These are phyloP conservation scores for Urophycis tenuis DNA, from an alignment of 2,797 vertebrate species.

Conservation along the genomic window DNA sequence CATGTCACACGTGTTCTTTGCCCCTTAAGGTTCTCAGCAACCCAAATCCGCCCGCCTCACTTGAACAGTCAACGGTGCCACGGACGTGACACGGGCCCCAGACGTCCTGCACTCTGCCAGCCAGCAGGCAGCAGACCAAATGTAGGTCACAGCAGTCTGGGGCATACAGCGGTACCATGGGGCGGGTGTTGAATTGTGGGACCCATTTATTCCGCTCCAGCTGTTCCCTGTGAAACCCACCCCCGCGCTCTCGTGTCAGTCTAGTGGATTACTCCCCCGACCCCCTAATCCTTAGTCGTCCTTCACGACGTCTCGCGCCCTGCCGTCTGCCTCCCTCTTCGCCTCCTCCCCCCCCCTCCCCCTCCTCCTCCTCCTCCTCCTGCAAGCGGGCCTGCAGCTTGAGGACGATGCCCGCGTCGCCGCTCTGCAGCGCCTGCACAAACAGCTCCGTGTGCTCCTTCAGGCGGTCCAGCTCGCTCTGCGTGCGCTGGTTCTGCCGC, in stretches of 20 bases:
- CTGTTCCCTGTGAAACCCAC: background rate
- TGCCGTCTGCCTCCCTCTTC: too few species aligned
- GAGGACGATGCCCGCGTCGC: conserved; percentile 71
- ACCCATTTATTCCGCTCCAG: conserved; percentile 36
- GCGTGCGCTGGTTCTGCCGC: conserved; percentile 83
- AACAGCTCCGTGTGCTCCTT: conserved; percentile 81
- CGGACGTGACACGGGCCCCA: background rate
- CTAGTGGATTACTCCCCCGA: background rate
- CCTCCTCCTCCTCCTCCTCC: conserved; percentile 55
- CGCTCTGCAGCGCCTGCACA: conserved; percentile 72
- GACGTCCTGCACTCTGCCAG: background rate
- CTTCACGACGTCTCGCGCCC: background rate
- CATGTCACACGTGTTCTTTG: background rate
- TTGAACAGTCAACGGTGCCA: background rate
- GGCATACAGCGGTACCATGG: conserved; percentile 19
- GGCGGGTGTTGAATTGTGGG: conserved; percentile 27
- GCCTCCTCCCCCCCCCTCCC: background rate
- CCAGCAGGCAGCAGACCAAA: conserved; percentile 40
- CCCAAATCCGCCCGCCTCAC: background rate
- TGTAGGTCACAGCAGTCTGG: conserved; percentile 54
- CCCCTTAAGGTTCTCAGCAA: background rate
- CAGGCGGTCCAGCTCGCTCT: conserved; percentile 79
- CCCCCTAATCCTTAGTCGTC: background rate
- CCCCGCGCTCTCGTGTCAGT: background rate
- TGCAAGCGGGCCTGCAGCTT: conserved; percentile 73